Base-by-base conservation (phyloP, 1,140 invertebrate genomes). In the Helicoverpa armigera region DNA sequence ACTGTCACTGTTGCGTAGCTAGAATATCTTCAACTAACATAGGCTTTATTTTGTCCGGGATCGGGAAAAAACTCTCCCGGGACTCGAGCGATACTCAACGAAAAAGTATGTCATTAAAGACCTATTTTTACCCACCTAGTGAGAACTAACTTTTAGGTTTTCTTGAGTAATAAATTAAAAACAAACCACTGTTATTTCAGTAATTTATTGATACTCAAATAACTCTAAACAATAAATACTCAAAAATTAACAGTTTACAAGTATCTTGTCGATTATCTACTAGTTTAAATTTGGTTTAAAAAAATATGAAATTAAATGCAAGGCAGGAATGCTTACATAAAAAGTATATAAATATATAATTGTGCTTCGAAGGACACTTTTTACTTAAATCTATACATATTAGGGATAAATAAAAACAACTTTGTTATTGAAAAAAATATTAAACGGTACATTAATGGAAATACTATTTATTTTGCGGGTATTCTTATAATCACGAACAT, bases 151-250 rank as follows among this genome's bases (percentile, higher is more conserved):
- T 23, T 43, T 43, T 7, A 43, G 16, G 54, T 56, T 56, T 56
- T 56, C 2, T 5, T 16, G 11, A 11, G 9, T 9, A 63, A 12
- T 2, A 2, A 48, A 4, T 43, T 29, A 31, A 31, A 11, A 65
- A 72, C 53, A 31, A 72, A n/a, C 53, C 23, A 54, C 14, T 48
- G 1, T 23, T 7, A 53, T 53, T 72, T 72, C 12, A 31, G 13
- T 72, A 29, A 72, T 72, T 72, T 72, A 53, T 72, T 72, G 18
- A 72, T 72, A 54, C 5, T 54, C 50, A 72, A 63, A 14, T 10
- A 72, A 53, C 50, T 72, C 23, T 74, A 78, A 84, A 82, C 50
- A 80, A 85, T 80, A 84, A 72, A 82, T 81, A 85, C 83, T 83
- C 83, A 51, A 81, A 83, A 82, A 76, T 69, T 63, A 35, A 69